Base-by-base conservation (phyloP, 2,797 vertebrate species). In the Aldrovandia affinis region DNA sequence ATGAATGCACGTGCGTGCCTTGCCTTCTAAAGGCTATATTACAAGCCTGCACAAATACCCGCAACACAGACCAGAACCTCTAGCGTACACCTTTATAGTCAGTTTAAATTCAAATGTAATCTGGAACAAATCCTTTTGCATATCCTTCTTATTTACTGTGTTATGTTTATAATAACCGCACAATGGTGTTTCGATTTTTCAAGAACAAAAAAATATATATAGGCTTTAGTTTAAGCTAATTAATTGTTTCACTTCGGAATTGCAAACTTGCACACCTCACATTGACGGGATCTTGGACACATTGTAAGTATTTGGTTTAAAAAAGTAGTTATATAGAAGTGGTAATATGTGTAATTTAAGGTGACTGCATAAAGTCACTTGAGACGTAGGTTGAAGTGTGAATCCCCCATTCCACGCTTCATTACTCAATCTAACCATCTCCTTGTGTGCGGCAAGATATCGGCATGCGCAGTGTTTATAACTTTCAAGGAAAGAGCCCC, bases 371-470 rank as follows among this genome's bases (percentile, higher is more conserved):
- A 81, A 78, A 0, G 82, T 83, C 65, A 83, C 50, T 83, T 86
- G 84, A 90, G 89, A 84, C 81, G 75, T 78, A 85, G 83, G 86
- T 84, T 80, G 83, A 82, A 87, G 82, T 77, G 82, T 63, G 88
- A 57, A 89, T 88, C 47, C 83, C 84, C 25, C 78, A 73, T 44
- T 87, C 85, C 87, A 90, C 80, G 86, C 88, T 85, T 91, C 90
- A 85, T 86, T 89, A 88, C 81, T 80, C 84, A 68, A 86, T 20
- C 81, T 59, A 65, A 85, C 55, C 87, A 84, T 81, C 81, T 70
- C 78, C 52, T 55, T 70, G 2, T 75, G 44, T 81, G 77, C 36
- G n/a, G 33, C 15, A 0, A 28, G 57, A n/a, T 25, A 86, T 50
- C 1, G 8, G 25, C 52, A 57, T 47, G 18, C 44, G 1, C 81